Evolutionary conservation across 2,888 invertebrate species (phyloP), one percentile per base, ranked within the genome.

Genomic region (Lasioglossum vierecki): DNA sequence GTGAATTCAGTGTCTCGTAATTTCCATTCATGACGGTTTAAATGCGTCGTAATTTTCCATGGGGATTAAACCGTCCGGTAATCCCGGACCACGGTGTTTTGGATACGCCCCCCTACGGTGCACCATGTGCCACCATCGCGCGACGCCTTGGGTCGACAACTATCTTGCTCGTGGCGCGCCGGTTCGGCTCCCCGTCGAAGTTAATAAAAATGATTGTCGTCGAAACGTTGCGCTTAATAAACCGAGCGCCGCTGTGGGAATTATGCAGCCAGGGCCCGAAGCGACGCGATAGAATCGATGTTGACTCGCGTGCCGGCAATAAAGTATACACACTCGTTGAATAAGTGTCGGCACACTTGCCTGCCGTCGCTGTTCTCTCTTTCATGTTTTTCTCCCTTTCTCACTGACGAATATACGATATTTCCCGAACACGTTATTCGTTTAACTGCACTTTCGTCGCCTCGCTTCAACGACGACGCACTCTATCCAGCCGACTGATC

Each of bases 1-100:
- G 49, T 2, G 76, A 76, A 76, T 76, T 76, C 76, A 63, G 44
- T 76, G 63, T 63, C 60, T 30, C 76, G 44, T 63, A 63, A 76
- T 44, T 63, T 44, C 63, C 30, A 63, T 76, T 63, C 76, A 76
- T 44, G 44, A 63, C 44, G 41, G 30, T 46, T 49, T 53, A 49
- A 68, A 77, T 44, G 63, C 26, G 18, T 44, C 76, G 39, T 76
- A 73, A 73, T 49, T 49, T 63, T 26, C 41, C 76, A 11, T 1
- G 30, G 13, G 30, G 63, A 46, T 63, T 63, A 76, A 63, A 63
- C 44, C 76, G 22, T 35, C 76, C 35, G 63, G 18, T 44, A 44
- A 76, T 44, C 22, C 5, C 70, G n/a, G 30, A 8, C 70, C 44
- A 26, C 44, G 30, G 30, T 44, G 44, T 63, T 63, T 22, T 2